These are phyloP conservation scores for Cavia aperea DNA, from an alignment of 2,113 vertebrate species.

Conservation along the genomic window DNA sequence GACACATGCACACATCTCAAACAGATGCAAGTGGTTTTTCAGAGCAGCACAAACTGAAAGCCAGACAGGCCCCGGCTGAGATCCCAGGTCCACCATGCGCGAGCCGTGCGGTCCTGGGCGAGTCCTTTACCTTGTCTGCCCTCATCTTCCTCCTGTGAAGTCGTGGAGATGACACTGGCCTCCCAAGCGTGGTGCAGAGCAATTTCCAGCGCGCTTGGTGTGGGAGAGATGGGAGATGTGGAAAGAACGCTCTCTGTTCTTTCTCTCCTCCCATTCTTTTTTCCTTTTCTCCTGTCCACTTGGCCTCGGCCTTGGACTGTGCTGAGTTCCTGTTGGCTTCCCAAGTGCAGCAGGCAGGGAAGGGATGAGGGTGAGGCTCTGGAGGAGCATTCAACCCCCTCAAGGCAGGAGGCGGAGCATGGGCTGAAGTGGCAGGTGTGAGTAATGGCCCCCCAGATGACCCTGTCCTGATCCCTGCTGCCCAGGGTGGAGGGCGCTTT, in stretches of 20 bases:
- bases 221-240: not conserved
- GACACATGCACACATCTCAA: not conserved
- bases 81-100: not conserved
- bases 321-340: not conserved
- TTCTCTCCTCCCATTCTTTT: too few relatives aligned
- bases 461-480: accelerated
- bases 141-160: not conserved
- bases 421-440: accelerated
- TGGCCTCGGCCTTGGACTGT: not conserved
- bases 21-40: not conserved
- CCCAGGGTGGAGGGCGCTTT: not conserved
- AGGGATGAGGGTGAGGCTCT: not conserved
- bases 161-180: not conserved
- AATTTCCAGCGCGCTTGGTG: accelerated
- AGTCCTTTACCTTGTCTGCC: not conserved
- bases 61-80: not conserved
- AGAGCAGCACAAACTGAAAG: not conserved
- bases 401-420: not conserved
- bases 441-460: not conserved
- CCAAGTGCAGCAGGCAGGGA: too few relatives aligned
- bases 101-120: not conserved
- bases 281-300: not conserved
- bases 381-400: not conserved
- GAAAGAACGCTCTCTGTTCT: not conserved
- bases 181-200: not conserved